Evolutionary conservation across 2,888 invertebrate species (phyloP).

Genomic region (Microctonus brassicae): DNA sequence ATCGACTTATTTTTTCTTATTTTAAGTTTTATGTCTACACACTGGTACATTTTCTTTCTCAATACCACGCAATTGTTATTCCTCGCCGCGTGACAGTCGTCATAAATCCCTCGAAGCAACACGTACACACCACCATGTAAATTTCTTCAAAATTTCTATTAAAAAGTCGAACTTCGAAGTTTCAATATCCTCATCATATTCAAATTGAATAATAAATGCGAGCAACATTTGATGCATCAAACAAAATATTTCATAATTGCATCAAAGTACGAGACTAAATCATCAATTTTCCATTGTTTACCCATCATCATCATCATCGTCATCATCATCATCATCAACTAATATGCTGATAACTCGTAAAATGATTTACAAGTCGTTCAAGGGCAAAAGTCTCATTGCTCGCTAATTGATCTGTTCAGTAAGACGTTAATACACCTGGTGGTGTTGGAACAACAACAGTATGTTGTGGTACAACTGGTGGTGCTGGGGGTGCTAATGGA

Average conservation of each 20-base stretch:
- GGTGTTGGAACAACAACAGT: constrained; percentile 74
- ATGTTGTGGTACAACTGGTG: constrained; percentile 69
- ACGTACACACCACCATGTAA: too few species aligned
- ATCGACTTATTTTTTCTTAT: background rate
- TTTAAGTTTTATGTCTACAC: background rate
- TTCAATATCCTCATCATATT: background rate
- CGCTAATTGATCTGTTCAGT: constrained; percentile 57
- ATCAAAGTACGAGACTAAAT: background rate
- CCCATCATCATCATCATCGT: background rate
- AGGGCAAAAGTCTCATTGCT: constrained; percentile 17
- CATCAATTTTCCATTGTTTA: too few species aligned
- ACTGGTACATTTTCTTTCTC: background rate
- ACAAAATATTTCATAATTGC: background rate
- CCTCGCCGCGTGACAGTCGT: background rate
- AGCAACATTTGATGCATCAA: background rate
- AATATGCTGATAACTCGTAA: constrained; percentile 11
- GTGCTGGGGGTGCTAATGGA: constrained; percentile 62
- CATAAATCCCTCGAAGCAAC: background rate
- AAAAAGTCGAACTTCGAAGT: background rate
- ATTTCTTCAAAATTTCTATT: too few species aligned
- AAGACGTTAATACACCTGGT: constrained; percentile 72
- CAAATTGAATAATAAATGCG: background rate
- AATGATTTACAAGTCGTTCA: constrained; percentile 22
- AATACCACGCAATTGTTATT: background rate
- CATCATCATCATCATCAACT: constrained; percentile 16